Evolutionary conservation across 2,113 vertebrate genomes (phyloP).

Genomic region (Bostrychus sinensis): DNA sequence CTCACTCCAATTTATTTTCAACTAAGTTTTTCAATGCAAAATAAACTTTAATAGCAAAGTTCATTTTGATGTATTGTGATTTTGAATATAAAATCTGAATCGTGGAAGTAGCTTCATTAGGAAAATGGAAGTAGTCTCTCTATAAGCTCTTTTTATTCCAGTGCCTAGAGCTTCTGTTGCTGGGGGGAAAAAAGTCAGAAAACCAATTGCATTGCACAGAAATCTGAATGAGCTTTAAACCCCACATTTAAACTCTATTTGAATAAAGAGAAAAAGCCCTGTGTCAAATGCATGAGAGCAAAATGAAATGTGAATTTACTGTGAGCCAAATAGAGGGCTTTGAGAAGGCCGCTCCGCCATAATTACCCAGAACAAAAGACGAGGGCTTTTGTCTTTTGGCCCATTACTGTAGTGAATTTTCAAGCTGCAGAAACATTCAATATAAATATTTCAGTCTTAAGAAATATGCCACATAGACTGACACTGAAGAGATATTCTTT

Average conservation of each 20-base stretch:
- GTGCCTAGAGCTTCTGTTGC: conserved; percentile 16
- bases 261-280: conserved; percentile 42
- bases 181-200: conserved; percentile 16
- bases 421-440: conserved; percentile 65
- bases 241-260: conserved; percentile 56
- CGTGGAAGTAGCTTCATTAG: conserved; percentile 42
- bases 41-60: conserved; percentile 60
- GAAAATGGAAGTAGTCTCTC: conserved; percentile 25
- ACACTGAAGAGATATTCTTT: conserved; percentile 38
- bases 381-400: conserved; percentile 67
- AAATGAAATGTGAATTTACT: conserved; percentile 68
- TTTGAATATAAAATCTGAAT: conserved; percentile 33
- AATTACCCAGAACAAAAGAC: conserved; percentile 74
- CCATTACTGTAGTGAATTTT: conserved; percentile 64
- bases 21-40: too few species aligned
- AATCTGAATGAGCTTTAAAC: conserved; percentile 57
- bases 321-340: conserved; percentile 64
- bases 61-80: conserved; percentile 69
- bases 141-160: conserved; percentile 16
- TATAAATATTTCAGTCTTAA: conserved; percentile 62
- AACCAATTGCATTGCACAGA: conserved; percentile 27
- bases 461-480: conserved; percentile 48
- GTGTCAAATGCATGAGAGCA: conserved; percentile 56
- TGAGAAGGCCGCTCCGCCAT: conserved; percentile 49
- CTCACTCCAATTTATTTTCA: too few species aligned